Evolutionary conservation across 2,797 vertebrate genomes (phyloP).

Genomic region (Pangasius mekongensis): DNA sequence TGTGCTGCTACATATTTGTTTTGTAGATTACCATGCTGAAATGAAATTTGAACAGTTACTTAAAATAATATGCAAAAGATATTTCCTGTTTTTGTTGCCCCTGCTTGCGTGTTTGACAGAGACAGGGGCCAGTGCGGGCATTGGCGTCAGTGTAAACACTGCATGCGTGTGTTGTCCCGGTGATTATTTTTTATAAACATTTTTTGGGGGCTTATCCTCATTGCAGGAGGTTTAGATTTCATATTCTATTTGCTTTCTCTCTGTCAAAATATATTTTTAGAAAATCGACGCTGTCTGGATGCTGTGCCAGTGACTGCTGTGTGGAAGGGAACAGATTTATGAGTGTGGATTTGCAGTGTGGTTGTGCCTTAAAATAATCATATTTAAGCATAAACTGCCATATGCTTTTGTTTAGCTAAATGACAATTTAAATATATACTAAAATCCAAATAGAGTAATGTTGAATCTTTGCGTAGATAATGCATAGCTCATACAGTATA

Average conservation of each 20-base stretch:
- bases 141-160: conserved; percentile 77
- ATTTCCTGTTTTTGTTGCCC: conserved; percentile 71
- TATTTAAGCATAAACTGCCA: conserved; percentile 33
- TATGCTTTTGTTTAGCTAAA: conserved; percentile 29
- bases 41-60: conserved; percentile 88
- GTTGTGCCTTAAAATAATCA: conserved; percentile 22
- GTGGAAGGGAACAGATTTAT: conserved; percentile 45
- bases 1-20: conserved; percentile 83
- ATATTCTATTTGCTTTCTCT: conserved; percentile 70
- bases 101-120: conserved; percentile 74
- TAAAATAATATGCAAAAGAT: conserved; percentile 88
- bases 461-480: neutral
- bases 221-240: conserved; percentile 72
- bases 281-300: conserved; percentile 43
- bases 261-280: conserved; percentile 59
- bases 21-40: conserved; percentile 86
- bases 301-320: conserved; percentile 40
- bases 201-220: conserved; percentile 75
- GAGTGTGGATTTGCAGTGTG: conserved; percentile 14
- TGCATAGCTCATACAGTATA: neutral
- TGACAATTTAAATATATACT: neutral
- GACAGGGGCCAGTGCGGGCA: conserved; percentile 69
- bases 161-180: conserved; percentile 72
- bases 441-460: neutral
- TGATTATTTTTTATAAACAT: conserved; percentile 82